A percentile compares a stretch with the other conserved stretches of the same genome.
phyloP scores from a whole-genome alignment of 2,797 vertebrate species.

The Numenius phaeopus region DNA sequence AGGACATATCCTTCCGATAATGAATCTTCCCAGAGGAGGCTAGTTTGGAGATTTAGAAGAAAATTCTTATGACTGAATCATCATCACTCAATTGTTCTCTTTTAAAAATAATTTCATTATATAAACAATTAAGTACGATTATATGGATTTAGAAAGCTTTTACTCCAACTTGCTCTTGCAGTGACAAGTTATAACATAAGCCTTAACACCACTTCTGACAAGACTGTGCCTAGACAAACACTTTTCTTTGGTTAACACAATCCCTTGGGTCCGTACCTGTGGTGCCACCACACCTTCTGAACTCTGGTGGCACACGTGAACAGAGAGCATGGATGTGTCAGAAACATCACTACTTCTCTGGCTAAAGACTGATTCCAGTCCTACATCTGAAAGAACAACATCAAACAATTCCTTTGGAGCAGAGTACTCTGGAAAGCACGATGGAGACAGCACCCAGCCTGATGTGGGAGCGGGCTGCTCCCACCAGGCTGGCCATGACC shows the following conservation, averaged over 20 bases:
- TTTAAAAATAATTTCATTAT: slow-evolving; percentile 64
- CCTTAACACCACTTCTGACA: slow-evolving; percentile 34
- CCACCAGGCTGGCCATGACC: neutral
- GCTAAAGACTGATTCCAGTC: neutral
- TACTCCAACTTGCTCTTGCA: slow-evolving; percentile 57
- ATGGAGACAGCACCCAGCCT: neutral
- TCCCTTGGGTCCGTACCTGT: neutral
- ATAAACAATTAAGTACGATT: slow-evolving; percentile 73
- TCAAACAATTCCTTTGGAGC: neutral
- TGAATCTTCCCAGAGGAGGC: slow-evolving; percentile 29
- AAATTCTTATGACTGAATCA: slow-evolving; percentile 63
- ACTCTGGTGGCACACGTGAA: neutral
- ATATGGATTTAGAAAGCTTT: slow-evolving; percentile 73
- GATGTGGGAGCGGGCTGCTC: fast-evolving
- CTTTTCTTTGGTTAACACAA: neutral
- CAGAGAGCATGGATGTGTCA: neutral
- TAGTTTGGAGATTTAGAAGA: slow-evolving; percentile 46
- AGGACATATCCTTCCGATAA: neutral
- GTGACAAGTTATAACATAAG: slow-evolving; percentile 37
- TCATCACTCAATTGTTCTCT: slow-evolving; percentile 36
- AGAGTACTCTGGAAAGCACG: neutral
- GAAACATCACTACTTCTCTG: neutral
- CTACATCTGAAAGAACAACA: fast-evolving
- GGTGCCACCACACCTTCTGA: neutral
- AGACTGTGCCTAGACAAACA: neutral